Percentiles rank a stretch among this genome's conserved stretches.
Conservation (phyloP, 2,888 invertebrate genomes). For the Chloromyia formosa region DNA sequence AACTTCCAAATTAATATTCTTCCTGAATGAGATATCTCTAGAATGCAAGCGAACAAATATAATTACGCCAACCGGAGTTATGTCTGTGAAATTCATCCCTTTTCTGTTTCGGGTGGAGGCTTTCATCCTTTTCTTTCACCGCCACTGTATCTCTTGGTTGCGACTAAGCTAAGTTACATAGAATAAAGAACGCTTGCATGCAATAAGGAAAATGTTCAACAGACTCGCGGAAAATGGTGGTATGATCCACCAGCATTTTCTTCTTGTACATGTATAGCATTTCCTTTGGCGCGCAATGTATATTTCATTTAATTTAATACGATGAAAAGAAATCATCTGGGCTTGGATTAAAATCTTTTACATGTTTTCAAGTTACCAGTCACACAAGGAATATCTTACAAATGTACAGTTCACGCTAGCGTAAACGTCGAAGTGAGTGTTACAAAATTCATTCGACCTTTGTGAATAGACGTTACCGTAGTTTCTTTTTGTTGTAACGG, state of each 20-base stretch:
- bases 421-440: neutral
- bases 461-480: neutral
- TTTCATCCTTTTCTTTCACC: too few species aligned
- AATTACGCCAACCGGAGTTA: constrained; percentile 18
- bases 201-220: neutral
- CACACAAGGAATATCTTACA: neutral
- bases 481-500: neutral
- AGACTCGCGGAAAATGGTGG: too few species aligned
- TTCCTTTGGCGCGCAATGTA: neutral
- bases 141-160: too few species aligned
- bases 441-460: constrained; percentile 1
- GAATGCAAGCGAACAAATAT: constrained; percentile 30
- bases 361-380: neutral
- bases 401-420: neutral
- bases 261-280: constrained; percentile 4
- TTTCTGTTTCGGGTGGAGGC: neutral
- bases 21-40: constrained; percentile 19
- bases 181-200: neutral
- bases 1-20: constrained; percentile 41
- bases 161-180: neutral
- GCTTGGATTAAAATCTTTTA: neutral
- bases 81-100: constrained; percentile 12
- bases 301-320: constrained; percentile 8
- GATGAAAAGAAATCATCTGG: constrained; percentile 16
- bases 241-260: neutral